These are phyloP conservation scores for Capreolus pygargus DNA, from an alignment of 2,113 vertebrate species.

Conservation along the genomic window DNA sequence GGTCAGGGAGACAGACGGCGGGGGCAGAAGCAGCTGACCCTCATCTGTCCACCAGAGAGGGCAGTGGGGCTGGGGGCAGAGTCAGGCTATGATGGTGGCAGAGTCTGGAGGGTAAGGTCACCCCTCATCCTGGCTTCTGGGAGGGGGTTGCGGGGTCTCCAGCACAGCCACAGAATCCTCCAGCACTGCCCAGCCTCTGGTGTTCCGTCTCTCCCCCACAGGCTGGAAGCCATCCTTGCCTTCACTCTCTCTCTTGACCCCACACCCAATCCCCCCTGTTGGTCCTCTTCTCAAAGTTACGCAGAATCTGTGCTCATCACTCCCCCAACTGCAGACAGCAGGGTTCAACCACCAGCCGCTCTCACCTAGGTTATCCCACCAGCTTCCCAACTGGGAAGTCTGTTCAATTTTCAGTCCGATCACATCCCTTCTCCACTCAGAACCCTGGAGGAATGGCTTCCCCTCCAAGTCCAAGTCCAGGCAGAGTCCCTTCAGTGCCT, in stretches of 20 bases:
- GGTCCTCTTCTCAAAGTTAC: background rate
- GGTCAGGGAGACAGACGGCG: background rate
- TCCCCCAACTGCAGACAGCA: fast-evolving
- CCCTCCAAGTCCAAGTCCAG: background rate
- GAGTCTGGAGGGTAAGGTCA: background rate
- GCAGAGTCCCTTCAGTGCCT: background rate
- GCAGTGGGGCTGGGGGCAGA: background rate
- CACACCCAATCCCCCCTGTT: fast-evolving
- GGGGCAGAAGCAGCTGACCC: background rate
- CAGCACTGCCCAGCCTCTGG: fast-evolving
- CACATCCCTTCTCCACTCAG: background rate
- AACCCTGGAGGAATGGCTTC: background rate
- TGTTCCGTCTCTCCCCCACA: background rate
- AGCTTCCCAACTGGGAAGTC: background rate
- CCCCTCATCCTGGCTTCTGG: background rate
- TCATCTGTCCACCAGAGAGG: background rate
- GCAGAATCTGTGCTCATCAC: background rate
- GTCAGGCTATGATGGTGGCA: fast-evolving
- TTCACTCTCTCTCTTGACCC: background rate
- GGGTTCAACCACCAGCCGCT: background rate
- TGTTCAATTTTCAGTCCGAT: background rate
- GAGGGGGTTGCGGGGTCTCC: background rate
- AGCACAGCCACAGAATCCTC: background rate
- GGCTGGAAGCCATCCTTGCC: background rate
- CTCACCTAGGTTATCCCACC: background rate